Conservation (phyloP, 1,140 invertebrate species). For the Plectus sambesii region DNA sequence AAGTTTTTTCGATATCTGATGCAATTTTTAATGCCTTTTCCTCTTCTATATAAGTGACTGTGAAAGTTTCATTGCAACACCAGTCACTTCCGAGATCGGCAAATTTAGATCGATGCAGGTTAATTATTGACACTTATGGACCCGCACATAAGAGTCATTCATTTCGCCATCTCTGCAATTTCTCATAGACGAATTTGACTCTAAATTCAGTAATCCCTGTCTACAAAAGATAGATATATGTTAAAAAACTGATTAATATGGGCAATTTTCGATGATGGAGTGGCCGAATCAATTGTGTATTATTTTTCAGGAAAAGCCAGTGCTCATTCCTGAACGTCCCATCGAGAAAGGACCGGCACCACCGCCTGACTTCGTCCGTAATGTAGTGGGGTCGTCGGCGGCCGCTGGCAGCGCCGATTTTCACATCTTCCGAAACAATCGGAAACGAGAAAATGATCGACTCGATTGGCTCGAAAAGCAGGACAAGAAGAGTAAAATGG, state of each 20-base stretch:
- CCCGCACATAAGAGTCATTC: too few relatives aligned
- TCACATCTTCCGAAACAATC: slow-evolving; percentile 41
- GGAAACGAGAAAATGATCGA: slow-evolving; percentile 36
- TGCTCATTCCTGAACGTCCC: slow-evolving; percentile 20
- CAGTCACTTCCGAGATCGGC: too few relatives aligned
- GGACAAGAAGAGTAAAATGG: slow-evolving; percentile 31
- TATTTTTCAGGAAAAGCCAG: slow-evolving; percentile 23
- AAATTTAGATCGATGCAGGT: too few relatives aligned
- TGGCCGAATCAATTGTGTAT: background rate
- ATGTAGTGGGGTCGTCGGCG: slow-evolving; percentile 40
- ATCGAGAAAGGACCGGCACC: slow-evolving; percentile 14
- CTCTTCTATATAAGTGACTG: background rate
- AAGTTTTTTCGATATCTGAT: slow-evolving; percentile 6
- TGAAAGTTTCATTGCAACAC: slow-evolving; percentile 8
- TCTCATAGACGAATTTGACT: too few relatives aligned
- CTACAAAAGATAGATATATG: too few relatives aligned
- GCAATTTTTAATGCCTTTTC: slow-evolving; percentile 7
- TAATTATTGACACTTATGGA: too few relatives aligned
- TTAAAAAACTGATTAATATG: too few relatives aligned
- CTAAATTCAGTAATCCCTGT: too few relatives aligned
- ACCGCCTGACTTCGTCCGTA: slow-evolving; percentile 30
- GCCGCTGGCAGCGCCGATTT: slow-evolving; percentile 41
- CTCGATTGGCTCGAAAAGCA: slow-evolving; percentile 34
- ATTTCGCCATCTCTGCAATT: too few relatives aligned
- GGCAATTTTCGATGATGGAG: too few relatives aligned